These are phyloP conservation scores for Adineta ricciae DNA, from an alignment of 2,888 invertebrate species.

Conservation along the genomic window DNA sequence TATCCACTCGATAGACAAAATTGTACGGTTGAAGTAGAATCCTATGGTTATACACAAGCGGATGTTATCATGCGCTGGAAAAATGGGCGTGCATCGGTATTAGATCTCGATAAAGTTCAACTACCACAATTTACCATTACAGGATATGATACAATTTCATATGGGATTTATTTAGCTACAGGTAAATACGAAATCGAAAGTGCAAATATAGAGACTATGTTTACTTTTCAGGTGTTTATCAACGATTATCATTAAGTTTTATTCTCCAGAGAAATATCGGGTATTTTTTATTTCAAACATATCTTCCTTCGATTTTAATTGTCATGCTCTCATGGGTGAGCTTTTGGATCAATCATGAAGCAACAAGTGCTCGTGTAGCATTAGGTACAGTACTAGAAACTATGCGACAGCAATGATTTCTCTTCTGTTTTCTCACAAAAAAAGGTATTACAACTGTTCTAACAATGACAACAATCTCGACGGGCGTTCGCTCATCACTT, in stretches of 20 bases:
- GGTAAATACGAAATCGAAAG: conserved; percentile 54
- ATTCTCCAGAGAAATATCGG: conserved; percentile 86
- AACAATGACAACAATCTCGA: conserved; percentile 97
- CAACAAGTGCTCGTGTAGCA: conserved; percentile 88
- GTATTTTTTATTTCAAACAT: conserved; percentile 94
- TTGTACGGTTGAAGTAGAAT: conserved; percentile 98
- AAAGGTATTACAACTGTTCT: conserved; percentile 79
- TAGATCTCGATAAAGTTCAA: conserved; percentile 84
- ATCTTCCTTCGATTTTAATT: conserved; percentile 86
- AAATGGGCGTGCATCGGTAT: conserved; percentile 66
- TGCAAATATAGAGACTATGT: not conserved
- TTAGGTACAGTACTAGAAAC: conserved; percentile 57
- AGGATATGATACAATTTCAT: conserved; percentile 82
- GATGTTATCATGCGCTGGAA: conserved; percentile 94
- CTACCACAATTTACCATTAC: conserved; percentile 90
- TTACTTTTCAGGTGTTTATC: conserved; percentile 55
- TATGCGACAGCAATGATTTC: not conserved
- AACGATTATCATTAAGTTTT: conserved; percentile 81
- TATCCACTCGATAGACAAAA: conserved; percentile 95
- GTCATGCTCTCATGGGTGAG: conserved; percentile 97
- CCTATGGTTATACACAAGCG: conserved; percentile 90
- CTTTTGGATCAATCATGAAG: conserved; percentile 96
- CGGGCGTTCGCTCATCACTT: conserved; percentile 86
- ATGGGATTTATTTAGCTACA: conserved; percentile 82
- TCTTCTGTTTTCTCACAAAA: too few species aligned